Base-by-base conservation (phyloP, 2,113 vertebrate species). In the Lontra canadensis region DNA sequence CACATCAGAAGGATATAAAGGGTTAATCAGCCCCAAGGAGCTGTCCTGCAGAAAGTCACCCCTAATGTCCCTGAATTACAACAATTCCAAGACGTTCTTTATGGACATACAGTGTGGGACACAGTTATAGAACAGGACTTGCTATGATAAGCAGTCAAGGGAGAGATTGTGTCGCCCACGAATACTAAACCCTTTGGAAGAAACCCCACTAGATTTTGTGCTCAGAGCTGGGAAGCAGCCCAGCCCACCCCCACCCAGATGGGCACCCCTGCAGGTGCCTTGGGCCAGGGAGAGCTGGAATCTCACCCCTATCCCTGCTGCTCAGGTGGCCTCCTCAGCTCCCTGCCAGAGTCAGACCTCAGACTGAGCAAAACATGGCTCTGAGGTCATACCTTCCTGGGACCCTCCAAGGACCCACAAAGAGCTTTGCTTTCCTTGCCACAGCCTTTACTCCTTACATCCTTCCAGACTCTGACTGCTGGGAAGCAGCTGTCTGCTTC, bases 21-120 rank as follows among this genome's bases (percentile, higher is more conserved):
- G 99, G 99, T 98, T 52, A 52, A 52, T 52, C 52, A 52, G 52
- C 15, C 52, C 52, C 52, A 15, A 52, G 52, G 52, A 52, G 52
- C 52, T 99, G 99, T 21, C 55, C 55, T 57, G 55, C 55, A 57
- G 55, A 52, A 52, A 52, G 99, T 99, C 99, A 99, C 99, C 99
- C 99, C 99, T 99, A 99, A 99, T 99, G 99, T 99, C 99, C 99
- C 98, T 99, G 99, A 99, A 99, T 99, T 99, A 99, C 99, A 99
- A 99, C 99, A 99, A 99, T 99, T 99, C 99, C 99, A 99, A 99
- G 99, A 99, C 99, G 99, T 99, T 99, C 99, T 99, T 99, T 99
- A 99, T 99, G 99, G 99, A 99, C 99, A 99, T 99, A 99, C 99
- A 99, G 99, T 99, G 99, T 98, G 98, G 98, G 97, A 99, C 99